Evolutionary conservation across 2,113 vertebrate species (phyloP).

Genomic region (Myrmophylax atrothorax): DNA sequence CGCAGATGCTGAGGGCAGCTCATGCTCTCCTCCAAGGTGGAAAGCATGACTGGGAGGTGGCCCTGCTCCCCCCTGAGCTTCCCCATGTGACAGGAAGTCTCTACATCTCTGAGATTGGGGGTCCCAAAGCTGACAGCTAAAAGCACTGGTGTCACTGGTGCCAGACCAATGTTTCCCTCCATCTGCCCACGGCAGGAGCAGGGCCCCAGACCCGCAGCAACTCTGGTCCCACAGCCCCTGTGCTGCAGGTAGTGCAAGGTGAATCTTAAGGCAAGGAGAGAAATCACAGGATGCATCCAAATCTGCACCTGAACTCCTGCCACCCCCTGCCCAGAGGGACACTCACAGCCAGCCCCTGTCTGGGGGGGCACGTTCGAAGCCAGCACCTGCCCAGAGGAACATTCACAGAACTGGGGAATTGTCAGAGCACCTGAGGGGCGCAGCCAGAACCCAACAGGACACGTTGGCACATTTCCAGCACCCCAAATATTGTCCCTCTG

Average conservation of each 20-base stretch:
- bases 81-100: background rate
- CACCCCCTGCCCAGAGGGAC: background rate
- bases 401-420: no score
- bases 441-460: background rate
- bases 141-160: background rate
- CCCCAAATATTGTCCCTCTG: accelerated
- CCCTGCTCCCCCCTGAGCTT: background rate
- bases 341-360: background rate
- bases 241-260: background rate
- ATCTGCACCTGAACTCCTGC: background rate
- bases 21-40: background rate
- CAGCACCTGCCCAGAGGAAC: background rate
- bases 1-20: background rate
- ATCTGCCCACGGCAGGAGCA: accelerated
- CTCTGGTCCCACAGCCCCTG: accelerated
- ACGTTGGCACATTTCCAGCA: background rate
- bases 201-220: accelerated
- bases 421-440: accelerated
- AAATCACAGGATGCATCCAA: background rate
- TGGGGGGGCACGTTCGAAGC: background rate
- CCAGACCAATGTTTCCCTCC: background rate
- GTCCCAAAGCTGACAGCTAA: background rate
- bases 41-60: background rate
- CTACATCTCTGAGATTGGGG: background rate
- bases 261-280: background rate